Percentiles rank a stretch among this genome's conserved stretches.
phyloP scores from a whole-genome alignment of 2,113 vertebrate species.

The Solenodon paradoxus region DNA sequence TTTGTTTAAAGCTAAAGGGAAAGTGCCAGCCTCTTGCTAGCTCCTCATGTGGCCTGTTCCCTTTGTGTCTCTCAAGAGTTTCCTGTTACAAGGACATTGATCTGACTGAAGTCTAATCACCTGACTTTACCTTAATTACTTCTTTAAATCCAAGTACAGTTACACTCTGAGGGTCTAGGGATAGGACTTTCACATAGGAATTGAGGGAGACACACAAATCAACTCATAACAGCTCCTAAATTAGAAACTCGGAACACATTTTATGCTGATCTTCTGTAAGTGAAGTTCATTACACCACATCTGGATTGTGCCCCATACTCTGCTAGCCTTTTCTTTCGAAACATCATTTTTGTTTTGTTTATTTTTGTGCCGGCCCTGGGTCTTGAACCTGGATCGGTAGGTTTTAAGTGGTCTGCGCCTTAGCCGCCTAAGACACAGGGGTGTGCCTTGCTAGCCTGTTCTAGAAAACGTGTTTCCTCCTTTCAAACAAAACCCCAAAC shows the following conservation, averaged over 20 bases:
- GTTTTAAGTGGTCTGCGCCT: no score
- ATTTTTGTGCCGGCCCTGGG: no score
- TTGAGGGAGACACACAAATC: background rate
- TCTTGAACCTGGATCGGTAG: no score
- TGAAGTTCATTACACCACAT: background rate
- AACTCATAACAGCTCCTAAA: background rate
- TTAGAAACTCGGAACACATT: background rate
- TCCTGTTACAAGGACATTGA: no score
- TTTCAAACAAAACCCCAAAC: background rate
- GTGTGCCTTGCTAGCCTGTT: background rate
- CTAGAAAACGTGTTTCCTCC: background rate
- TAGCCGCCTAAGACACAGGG: no score
- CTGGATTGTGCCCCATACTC: background rate
- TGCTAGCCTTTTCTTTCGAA: no score
- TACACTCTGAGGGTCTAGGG: background rate
- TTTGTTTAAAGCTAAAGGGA: background rate
- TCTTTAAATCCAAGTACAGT: background rate
- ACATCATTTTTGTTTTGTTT: no score
- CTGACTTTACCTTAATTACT: background rate
- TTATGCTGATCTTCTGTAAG: background rate
- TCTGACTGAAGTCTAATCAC: background rate
- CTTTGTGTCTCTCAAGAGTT: background rate
- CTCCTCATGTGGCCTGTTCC: background rate
- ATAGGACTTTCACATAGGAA: background rate
- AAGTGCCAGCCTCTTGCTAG: background rate